Evolutionary conservation across 2,797 vertebrate genomes (phyloP).

Genomic region (Momotus momota): DNA sequence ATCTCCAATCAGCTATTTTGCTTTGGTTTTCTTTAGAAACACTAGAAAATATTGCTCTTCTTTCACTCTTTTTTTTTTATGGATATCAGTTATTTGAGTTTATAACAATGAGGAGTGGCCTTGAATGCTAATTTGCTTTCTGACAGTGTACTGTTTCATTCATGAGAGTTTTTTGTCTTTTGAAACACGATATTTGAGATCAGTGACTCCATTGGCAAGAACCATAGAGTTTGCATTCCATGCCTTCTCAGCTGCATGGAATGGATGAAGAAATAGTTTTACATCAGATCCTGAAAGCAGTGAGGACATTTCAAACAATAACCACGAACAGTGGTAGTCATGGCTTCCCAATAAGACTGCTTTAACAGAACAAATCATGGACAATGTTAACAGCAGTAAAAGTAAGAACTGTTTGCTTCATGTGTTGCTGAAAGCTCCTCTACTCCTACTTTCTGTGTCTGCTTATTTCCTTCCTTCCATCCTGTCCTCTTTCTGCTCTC

Average conservation of each 20-base stretch:
- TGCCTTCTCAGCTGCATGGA: neutral
- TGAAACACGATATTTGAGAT: neutral
- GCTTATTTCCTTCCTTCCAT: neutral
- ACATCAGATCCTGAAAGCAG: neutral
- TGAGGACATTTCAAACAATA: neutral
- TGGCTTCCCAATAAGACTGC: neutral
- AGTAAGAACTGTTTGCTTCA: neutral
- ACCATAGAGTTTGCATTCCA: neutral
- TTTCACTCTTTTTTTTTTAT: neutral
- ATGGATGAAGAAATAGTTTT: neutral
- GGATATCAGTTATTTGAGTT: neutral
- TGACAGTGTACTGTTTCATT: neutral
- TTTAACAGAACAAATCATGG: neutral
- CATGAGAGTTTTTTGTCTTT: neutral
- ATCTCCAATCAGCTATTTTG: constrained; percentile 48
- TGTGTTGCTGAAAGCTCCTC: neutral
- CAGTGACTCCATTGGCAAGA: neutral
- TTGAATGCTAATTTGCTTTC: neutral
- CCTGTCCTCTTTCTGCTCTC: neutral
- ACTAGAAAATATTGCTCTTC: constrained; percentile 21
- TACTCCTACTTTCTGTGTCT: neutral
- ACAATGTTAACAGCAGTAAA: neutral
- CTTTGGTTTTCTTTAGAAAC: constrained; percentile 24
- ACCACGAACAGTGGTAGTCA: neutral
- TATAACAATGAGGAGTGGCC: neutral